phyloP scores from a whole-genome alignment of 2,888 invertebrate genomes.

The Hirtodrosophila duncani region DNA sequence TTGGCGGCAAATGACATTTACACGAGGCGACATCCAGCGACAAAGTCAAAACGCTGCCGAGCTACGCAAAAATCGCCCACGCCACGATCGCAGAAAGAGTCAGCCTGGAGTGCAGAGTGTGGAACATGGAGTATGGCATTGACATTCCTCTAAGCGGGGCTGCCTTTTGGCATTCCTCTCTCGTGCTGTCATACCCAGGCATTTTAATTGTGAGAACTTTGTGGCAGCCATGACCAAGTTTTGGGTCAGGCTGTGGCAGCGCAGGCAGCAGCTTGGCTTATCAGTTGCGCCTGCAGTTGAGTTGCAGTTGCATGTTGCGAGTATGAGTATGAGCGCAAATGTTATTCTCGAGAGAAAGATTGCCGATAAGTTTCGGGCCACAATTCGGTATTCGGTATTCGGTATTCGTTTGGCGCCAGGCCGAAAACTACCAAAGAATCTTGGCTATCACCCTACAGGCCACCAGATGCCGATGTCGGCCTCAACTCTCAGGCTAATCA shows the following conservation, averaged over 20 bases:
- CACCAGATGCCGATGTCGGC: slow-evolving; percentile 22
- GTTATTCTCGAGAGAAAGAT: not conserved
- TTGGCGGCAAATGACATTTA: slow-evolving; percentile 53
- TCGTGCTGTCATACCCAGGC: slow-evolving; percentile 42
- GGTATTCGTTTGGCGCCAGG: slow-evolving; percentile 37
- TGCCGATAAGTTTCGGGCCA: not conserved
- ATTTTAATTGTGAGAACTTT: slow-evolving; percentile 66
- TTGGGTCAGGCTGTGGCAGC: slow-evolving; percentile 13
- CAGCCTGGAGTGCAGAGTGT: no score
- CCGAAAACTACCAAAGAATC: slow-evolving; percentile 16
- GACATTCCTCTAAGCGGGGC: no score
- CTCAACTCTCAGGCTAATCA: slow-evolving; percentile 52
- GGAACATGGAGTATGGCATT: no score
- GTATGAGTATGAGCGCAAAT: slow-evolving; percentile 18
- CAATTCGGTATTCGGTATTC: slow-evolving; percentile 2
- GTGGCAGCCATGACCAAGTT: slow-evolving; percentile 57
- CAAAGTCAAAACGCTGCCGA: slow-evolving; percentile 54
- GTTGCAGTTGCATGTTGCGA: no score
- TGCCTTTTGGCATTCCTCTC: slow-evolving; percentile 49
- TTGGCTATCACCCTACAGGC: slow-evolving; percentile 35
- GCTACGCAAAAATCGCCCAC: slow-evolving; percentile 68
- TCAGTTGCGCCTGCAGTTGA: no score
- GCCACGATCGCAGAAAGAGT: slow-evolving; percentile 14
- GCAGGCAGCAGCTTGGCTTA: no score
- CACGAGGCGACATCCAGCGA: slow-evolving; percentile 55